Evolutionary conservation across 2,888 invertebrate species (phyloP).

Genomic region (Acrobeloides nanus): DNA sequence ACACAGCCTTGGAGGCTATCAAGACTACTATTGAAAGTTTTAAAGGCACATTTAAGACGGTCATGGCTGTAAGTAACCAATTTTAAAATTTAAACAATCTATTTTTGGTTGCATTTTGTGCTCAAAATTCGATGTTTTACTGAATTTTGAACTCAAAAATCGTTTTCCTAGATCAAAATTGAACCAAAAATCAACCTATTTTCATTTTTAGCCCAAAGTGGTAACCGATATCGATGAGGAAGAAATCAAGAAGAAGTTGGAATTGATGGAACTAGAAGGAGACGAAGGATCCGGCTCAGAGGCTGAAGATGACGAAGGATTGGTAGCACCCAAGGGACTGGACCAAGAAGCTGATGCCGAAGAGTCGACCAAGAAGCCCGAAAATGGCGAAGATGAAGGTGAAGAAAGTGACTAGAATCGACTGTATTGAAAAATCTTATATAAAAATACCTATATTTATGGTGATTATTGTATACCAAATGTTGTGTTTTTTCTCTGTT

Average conservation of each 20-base stretch:
- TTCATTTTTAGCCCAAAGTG: slow-evolving; percentile 74
- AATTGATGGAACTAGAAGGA: slow-evolving; percentile 34
- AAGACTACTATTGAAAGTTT: slow-evolving; percentile 69
- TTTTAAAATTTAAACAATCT: not conserved
- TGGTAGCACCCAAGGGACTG: slow-evolving; percentile 49
- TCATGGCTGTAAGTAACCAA: slow-evolving; percentile 72
- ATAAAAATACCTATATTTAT: not conserved
- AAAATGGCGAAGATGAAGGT: slow-evolving; percentile 1
- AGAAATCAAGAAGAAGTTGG: slow-evolving; percentile 59
- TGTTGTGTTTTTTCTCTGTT: too few relatives aligned
- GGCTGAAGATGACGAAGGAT: slow-evolving; percentile 48
- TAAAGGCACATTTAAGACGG: slow-evolving; percentile 85
- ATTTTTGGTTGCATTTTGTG: not conserved
- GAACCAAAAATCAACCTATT: not conserved
- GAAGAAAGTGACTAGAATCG: slow-evolving; percentile 6
- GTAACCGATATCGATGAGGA: slow-evolving; percentile 97
- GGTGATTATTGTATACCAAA: not conserved
- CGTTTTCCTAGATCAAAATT: slow-evolving; percentile 1
- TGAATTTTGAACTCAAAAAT: not conserved
- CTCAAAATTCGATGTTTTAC: not conserved
- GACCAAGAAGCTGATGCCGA: slow-evolving; percentile 47
- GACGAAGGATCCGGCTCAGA: slow-evolving; percentile 35
- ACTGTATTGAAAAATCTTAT: not conserved
- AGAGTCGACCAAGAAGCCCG: slow-evolving; percentile 16
- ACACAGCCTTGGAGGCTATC: slow-evolving; percentile 80